These are phyloP conservation scores for Circaetus cinerascens DNA, from an alignment of 2,113 vertebrate species.

Conservation along the genomic window DNA sequence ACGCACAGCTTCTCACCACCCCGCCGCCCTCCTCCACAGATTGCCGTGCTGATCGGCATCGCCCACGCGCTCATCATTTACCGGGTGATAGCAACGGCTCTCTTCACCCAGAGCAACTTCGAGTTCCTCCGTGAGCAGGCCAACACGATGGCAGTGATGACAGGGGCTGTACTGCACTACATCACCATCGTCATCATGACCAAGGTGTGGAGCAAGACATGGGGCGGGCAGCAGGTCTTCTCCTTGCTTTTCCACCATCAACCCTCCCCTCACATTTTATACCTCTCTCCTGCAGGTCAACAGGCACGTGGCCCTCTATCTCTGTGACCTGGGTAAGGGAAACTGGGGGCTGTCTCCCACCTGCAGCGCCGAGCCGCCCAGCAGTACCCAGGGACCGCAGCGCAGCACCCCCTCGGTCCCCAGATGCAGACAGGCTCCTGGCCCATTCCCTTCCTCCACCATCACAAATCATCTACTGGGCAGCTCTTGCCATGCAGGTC, in stretches of 20 bases:
- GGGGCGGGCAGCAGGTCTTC: fast-evolving
- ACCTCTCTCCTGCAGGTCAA: slow-evolving; percentile 78
- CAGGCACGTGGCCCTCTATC: slow-evolving; percentile 77
- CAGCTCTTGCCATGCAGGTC: not conserved
- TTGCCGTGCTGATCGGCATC: slow-evolving; percentile 83
- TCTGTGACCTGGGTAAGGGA: slow-evolving; percentile 84
- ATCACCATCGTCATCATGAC: slow-evolving; percentile 87
- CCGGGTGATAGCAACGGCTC: slow-evolving; percentile 74
- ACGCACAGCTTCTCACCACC: not conserved
- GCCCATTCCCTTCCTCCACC: not conserved
- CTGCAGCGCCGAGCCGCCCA: not conserved
- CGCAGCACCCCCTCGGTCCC: fast-evolving
- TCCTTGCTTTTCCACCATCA: not conserved
- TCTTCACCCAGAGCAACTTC: slow-evolving; percentile 56
- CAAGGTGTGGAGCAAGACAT: slow-evolving; percentile 21
- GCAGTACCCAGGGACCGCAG: too few relatives aligned
- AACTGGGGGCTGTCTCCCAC: not conserved
- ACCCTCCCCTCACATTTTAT: fast-evolving
- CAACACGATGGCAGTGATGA: slow-evolving; percentile 71
- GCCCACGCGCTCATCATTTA: slow-evolving; percentile 84
- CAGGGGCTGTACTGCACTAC: slow-evolving; percentile 88
- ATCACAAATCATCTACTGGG: not conserved
- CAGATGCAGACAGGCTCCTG: not conserved
- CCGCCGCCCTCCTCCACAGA: slow-evolving; percentile 31
- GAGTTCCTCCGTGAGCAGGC: slow-evolving; percentile 73